phyloP scores from a whole-genome alignment of 2,797 vertebrate species.

The Iguana delicatissima region DNA sequence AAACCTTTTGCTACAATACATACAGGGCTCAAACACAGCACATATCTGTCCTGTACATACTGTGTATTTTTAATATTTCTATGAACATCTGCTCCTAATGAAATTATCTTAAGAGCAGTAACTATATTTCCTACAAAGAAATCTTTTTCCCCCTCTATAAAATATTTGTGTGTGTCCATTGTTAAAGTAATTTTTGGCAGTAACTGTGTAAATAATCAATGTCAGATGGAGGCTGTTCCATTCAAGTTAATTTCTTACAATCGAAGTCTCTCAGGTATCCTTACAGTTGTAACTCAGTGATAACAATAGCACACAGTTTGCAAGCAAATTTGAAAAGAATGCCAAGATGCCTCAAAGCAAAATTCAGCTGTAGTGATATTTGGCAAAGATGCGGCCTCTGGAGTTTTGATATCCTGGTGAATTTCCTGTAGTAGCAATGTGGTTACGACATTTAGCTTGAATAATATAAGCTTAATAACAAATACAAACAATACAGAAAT shows the following conservation, averaged over 20 bases:
- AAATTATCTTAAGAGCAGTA: conserved; percentile 7
- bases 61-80: conserved; percentile 13
- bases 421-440: not conserved
- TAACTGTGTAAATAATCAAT: conserved; percentile 7
- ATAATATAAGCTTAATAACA: not conserved
- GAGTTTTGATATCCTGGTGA: not conserved
- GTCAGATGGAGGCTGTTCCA: conserved; percentile 1
- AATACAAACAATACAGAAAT: not conserved
- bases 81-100: conserved; percentile 1
- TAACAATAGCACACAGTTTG: not conserved
- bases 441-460: not conserved
- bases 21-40: not conserved
- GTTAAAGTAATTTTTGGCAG: not conserved
- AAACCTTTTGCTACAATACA: not conserved
- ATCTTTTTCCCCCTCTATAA: not conserved
- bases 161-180: not conserved
- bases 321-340: not conserved
- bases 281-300: not conserved
- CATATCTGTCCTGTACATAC: not conserved
- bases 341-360: not conserved
- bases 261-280: not conserved
- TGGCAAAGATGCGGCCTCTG: not conserved
- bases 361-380: not conserved
- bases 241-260: conserved; percentile 19
- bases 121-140: not conserved